A percentile compares a stretch with the other conserved stretches of the same genome.
Evolutionary conservation across 1,140 invertebrate genomes (phyloP).

Genomic region (Hyphantria cunea): DNA sequence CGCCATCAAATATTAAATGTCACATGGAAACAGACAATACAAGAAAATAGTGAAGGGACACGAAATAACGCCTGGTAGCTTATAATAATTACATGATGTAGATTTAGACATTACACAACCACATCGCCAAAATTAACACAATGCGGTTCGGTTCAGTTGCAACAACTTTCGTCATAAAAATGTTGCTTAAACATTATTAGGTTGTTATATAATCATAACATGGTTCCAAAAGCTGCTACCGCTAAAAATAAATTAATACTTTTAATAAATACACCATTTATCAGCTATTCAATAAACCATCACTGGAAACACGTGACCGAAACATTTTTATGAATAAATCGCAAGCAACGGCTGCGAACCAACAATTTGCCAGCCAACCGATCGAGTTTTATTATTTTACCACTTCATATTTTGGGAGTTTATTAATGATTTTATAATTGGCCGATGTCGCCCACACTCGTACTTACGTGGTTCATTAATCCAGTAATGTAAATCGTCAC

Average conservation of each 20-base stretch:
- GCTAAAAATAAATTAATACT: constrained; percentile 19
- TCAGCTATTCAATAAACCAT: constrained; percentile 48
- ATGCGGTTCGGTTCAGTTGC: no score
- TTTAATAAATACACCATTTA: constrained; percentile 28
- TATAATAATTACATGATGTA: no score
- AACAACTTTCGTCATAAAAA: no score
- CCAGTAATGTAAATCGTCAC: constrained; percentile 8
- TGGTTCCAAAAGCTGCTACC: no score
- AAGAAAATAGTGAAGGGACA: no score
- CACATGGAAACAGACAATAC: no score
- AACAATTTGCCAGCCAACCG: constrained; percentile 44
- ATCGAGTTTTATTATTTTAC: constrained; percentile 51
- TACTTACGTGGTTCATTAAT: constrained; percentile 50
- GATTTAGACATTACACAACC: no score
- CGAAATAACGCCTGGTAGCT: no score
- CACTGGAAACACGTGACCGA: constrained; percentile 51
- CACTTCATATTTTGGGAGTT: constrained; percentile 60
- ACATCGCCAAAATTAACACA: no score
- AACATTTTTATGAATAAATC: constrained; percentile 64
- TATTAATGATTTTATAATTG: constrained; percentile 71
- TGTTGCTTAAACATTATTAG: no score
- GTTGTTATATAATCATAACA: no score
- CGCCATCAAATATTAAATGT: no score
- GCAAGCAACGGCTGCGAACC: constrained; percentile 38
- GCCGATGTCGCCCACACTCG: constrained; percentile 54